Base-by-base conservation (phyloP, 2,888 invertebrate species). In the Linnaemya vulpina region DNA sequence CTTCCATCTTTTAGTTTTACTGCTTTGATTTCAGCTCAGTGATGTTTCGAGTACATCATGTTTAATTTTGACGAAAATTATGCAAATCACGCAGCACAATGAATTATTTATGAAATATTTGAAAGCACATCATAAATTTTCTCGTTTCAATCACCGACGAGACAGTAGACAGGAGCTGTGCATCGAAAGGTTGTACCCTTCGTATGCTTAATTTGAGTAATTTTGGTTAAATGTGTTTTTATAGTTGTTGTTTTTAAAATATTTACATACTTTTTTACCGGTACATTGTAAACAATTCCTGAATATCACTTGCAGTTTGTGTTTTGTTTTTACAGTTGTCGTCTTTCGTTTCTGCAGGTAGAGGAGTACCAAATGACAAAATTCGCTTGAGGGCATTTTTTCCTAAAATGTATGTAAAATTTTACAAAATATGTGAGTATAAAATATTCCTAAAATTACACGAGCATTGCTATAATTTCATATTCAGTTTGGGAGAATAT, bases 71-170 rank as follows among this genome's bases (percentile, higher is more conserved):
- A 87, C 84, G 87, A 86, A 88, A 87, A 87, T 87, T 88, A 88
- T 88, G 88, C 87, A 87, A 88, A 88, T 88, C 84, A 80, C 71
- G 71, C 75, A 63, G 60, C 30, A 58, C 53, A 70, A 87, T 87
- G 86, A 87, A 87, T 86, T 88, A 87, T 88, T 87, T 88, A 88
- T 88, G 83, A 86, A 86, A 81, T 81, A 70, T 86, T 76, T 84
- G 79, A 85, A 77, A 83, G 87, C 87, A 87, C 87, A 86, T 87
- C 86, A 82, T 87, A 87, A 87, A 87, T 87, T 80, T 83, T 43
- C 76, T 58, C 77, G 65, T 77, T 74, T 67, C 80, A 78, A 78
- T 78, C 78, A 71, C 71, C 78, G 58, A 60, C 55, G 38, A 68
- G 20, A 40, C 53, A 25, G 38, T 13, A 74, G 67, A 84, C 75